Percentiles rank a stretch among this genome's conserved stretches.
Evolutionary conservation across 2,797 vertebrate species (phyloP).

Genomic region (Pyrocephalus nanus): DNA sequence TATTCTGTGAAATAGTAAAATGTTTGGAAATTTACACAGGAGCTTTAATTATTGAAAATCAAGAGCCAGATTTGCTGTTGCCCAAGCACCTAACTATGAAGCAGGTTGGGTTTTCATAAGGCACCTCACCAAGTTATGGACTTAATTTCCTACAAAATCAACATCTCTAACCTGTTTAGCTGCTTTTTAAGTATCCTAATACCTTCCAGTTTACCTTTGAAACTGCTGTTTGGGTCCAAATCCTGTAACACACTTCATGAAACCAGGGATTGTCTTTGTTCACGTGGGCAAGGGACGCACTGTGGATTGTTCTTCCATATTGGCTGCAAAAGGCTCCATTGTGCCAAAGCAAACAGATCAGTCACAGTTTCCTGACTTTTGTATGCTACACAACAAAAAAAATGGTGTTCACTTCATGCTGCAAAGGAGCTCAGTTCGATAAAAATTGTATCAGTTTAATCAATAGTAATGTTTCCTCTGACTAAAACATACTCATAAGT

Average conservation of each 20-base stretch:
- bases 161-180: not conserved
- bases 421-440: not conserved
- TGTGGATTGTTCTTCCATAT: not conserved
- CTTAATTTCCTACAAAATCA: not conserved
- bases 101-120: not conserved
- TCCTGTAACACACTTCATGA: not conserved
- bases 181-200: not conserved
- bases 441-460: conserved; percentile 28
- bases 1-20: not conserved
- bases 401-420: not conserved
- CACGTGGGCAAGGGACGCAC: not conserved
- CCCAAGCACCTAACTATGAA: not conserved
- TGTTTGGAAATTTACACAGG: not conserved
- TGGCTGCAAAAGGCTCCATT: not conserved
- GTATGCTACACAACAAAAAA: not conserved
- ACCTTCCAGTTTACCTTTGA: not conserved
- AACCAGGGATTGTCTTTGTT: not conserved
- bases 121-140: not conserved
- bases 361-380: not conserved
- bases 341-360: not conserved
- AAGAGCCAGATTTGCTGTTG: not conserved
- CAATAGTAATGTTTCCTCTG: conserved; percentile 25
- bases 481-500: not conserved
- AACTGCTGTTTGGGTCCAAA: not conserved
- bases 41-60: not conserved